Evolutionary conservation across 2,888 invertebrate genomes (phyloP), one percentile per base, ranked within the genome.

Genomic region (Congeria kusceri): DNA sequence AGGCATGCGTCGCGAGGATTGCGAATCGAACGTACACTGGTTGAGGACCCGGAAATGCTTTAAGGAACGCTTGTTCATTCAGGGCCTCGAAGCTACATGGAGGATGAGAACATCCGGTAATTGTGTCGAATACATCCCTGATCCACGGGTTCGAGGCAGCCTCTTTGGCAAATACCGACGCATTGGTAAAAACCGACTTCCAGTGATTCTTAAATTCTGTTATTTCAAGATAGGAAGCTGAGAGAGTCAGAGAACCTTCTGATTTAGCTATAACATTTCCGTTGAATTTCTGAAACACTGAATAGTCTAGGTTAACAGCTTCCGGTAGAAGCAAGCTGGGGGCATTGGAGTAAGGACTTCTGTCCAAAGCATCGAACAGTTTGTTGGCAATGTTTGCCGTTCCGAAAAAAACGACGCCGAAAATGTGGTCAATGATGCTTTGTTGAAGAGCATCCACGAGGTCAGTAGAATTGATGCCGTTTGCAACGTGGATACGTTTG

Each of bases 21-120:
- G 84, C 82, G 53, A 82, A 84, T 11, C 69, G 63, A 11, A 75
- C 63, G 57, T 70, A n/a, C n/a, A 76, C 20, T 9, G 76, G 65
- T 28, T 76, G 76, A 1, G 32, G 32, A 11, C 32, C 27, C 18
- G 47, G 47, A 20, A 73, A 73, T 3, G 20, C 25, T 18, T 32
- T 23, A 5, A 28, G 23, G 15, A 70, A 27, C 23, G 62, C 61
- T 4, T 20, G 11, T 11, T 59, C 49, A 32, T 53, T 25, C 15
- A 66, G 39, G 28, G 59, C 47, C 15, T 20, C 18, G n/a, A 73
- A 73, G 18, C n/a, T 18, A 32, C 73, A 66, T 9, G 49, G 1
- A 9, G 11, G 5, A 7, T 3, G 18, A 23, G 32, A 47, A 9
- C 39, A n/a, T n/a, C 23, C n/a, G 13, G 53, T 53, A 15, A 53